These are phyloP conservation scores for Nephotettix cincticeps DNA, from an alignment of 1,140 invertebrate genomes.

Conservation along the genomic window DNA sequence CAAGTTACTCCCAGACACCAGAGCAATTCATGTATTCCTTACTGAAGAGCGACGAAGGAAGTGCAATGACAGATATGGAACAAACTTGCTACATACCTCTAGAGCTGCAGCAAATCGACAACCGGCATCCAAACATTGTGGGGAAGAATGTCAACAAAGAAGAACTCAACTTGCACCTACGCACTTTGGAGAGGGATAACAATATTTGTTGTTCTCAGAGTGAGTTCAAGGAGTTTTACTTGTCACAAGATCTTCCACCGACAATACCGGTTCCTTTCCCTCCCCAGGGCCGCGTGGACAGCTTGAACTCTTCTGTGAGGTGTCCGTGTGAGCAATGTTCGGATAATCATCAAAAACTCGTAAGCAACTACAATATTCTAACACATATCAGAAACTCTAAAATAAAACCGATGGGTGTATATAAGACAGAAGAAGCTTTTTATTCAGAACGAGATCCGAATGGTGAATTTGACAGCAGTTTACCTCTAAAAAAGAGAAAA, in stretches of 20 bases:
- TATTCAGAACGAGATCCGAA: constrained; percentile 1
- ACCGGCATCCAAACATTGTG: neutral
- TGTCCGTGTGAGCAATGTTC: constrained; percentile 4
- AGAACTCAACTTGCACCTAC: neutral
- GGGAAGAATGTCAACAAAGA: neutral
- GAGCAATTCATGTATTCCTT: neutral
- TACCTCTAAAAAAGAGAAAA: constrained; percentile 20
- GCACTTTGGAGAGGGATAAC: neutral
- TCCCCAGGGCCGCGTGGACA: neutral
- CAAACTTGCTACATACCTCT: no score
- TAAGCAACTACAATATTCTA: constrained; percentile 10
- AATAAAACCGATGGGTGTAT: neutral
- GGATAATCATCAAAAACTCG: neutral
- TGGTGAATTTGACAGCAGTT: neutral
- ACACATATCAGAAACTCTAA: neutral
- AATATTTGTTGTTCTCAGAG: neutral
- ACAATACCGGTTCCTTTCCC: constrained; percentile 16
- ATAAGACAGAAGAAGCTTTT: neutral
- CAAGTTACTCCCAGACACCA: neutral
- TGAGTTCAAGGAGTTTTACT: constrained; percentile 11
- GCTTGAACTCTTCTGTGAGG: neutral
- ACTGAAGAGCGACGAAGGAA: no score
- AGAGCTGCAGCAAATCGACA: no score
- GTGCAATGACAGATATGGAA: no score
- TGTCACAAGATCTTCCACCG: neutral